Conservation (phyloP, 2,888 invertebrate species). For the Ephialtes manifestator region DNA sequence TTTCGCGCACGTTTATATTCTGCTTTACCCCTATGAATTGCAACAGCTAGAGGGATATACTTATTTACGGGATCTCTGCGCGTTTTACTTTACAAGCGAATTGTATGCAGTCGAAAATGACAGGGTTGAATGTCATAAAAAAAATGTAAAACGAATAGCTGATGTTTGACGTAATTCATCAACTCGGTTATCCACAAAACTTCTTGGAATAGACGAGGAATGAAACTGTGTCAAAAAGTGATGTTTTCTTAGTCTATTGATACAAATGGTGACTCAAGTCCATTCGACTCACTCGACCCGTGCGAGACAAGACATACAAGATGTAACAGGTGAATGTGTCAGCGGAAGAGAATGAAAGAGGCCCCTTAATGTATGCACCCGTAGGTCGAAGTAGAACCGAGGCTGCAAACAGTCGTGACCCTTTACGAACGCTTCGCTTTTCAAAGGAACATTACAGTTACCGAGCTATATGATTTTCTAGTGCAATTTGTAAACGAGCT, state of each 20-base stretch:
- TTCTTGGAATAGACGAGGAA: not conserved
- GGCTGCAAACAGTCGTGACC: not conserved
- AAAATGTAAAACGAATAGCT: not conserved
- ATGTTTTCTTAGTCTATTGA: not conserved
- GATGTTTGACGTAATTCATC: not conserved
- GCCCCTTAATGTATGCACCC: not conserved
- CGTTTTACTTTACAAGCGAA: too few species aligned
- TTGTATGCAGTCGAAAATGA: not conserved
- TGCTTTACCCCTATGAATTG: too few species aligned
- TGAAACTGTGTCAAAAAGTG: not conserved
- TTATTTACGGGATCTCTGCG: too few species aligned
- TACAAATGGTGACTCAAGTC: not conserved
- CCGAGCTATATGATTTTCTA: not conserved
- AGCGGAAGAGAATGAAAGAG: not conserved
- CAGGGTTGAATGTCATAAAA: not conserved
- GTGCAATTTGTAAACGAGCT: not conserved
- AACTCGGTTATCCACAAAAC: not conserved
- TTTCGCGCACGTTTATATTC: too few species aligned
- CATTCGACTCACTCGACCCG: not conserved
- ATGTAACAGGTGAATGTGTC: not conserved
- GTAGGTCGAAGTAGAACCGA: not conserved
- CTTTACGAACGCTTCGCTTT: not conserved
- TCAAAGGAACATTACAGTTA: constrained; percentile 7
- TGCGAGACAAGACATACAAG: not conserved
- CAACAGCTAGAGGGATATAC: too few species aligned